These are phyloP conservation scores for Rachycentron canadum DNA, from an alignment of 2,797 vertebrate genomes.

Conservation along the genomic window DNA sequence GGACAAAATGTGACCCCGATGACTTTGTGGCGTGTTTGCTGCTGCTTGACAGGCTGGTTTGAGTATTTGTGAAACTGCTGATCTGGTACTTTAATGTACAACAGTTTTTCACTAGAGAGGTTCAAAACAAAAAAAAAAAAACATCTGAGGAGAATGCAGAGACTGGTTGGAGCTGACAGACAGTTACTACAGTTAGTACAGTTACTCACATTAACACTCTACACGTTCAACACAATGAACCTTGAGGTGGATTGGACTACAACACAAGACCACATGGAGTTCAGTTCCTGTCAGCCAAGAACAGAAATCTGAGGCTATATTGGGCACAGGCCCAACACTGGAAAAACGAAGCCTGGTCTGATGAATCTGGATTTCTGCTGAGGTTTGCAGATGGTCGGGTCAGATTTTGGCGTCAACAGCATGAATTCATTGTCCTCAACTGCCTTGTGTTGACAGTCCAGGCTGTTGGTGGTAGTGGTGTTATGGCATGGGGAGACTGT, in stretches of 20 bases:
- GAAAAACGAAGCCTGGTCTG: background rate
- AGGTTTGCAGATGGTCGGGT: background rate
- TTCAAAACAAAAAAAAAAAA: background rate
- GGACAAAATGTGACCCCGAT: background rate
- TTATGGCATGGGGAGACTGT: background rate
- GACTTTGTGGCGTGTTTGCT: background rate
- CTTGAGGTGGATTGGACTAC: background rate
- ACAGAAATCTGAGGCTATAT: background rate
- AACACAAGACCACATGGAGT: background rate
- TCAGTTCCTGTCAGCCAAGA: background rate
- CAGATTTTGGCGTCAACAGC: background rate
- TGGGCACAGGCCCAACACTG: background rate
- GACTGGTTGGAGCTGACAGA: background rate
- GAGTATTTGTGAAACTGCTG: background rate
- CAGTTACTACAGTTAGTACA: too few relatives aligned
- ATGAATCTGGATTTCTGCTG: background rate
- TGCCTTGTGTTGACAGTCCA: background rate
- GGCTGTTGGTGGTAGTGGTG: background rate
- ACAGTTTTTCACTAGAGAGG: background rate
- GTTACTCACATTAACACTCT: background rate
- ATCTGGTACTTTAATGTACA: background rate
- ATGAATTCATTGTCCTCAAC: background rate
- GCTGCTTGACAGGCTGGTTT: background rate
- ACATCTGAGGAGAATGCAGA: background rate
- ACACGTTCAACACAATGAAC: background rate